phyloP scores from a whole-genome alignment of 2,797 vertebrate genomes.

The Bryconaethiops microstoma region DNA sequence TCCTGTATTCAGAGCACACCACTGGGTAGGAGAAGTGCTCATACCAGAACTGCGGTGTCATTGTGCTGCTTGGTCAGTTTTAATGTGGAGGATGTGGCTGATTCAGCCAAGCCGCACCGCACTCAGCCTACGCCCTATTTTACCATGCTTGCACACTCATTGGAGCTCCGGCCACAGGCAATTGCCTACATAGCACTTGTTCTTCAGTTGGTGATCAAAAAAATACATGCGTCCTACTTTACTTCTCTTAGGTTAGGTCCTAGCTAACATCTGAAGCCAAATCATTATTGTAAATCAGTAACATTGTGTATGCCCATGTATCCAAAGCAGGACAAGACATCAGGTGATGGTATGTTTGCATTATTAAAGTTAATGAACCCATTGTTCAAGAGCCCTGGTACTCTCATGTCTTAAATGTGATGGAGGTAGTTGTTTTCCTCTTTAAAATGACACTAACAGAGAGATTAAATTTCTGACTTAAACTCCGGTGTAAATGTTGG shows the following conservation, averaged over 20 bases:
- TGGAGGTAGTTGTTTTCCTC: too few species aligned
- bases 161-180: neutral
- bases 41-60: conserved; percentile 50
- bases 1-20: conserved; percentile 51
- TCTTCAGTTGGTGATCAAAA: neutral
- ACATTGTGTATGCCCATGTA: neutral
- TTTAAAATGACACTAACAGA: too few species aligned
- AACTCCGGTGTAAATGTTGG: too few species aligned
- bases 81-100: conserved; percentile 29
- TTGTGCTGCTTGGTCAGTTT: conserved; percentile 21
- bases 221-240: neutral
- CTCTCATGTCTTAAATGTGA: too few species aligned
- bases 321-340: too few species aligned
- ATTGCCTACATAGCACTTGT: neutral
- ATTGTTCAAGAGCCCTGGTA: too few species aligned
- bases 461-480: too few species aligned
- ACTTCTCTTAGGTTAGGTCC: neutral
- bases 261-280: neutral
- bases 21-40: conserved; percentile 37
- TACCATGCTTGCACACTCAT: neutral
- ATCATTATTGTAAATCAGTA: neutral
- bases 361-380: too few species aligned
- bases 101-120: conserved; percentile 26
- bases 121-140: conserved; percentile 4
- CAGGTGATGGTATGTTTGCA: too few species aligned